These are phyloP conservation scores for Murina feae DNA, from an alignment of 2,113 vertebrate genomes.

Conservation along the genomic window DNA sequence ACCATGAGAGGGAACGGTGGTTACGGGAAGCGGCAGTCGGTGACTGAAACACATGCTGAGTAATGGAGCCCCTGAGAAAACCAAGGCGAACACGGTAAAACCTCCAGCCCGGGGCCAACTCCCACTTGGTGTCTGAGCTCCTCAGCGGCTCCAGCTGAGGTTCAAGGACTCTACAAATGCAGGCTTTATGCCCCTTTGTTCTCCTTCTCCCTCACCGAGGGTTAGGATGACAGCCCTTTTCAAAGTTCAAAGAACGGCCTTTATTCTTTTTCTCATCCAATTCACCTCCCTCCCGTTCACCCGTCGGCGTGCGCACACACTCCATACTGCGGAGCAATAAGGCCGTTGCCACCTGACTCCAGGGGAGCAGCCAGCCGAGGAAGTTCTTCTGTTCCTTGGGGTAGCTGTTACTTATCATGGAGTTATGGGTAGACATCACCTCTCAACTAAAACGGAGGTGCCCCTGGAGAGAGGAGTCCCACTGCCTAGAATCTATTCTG, in stretches of 20 bases:
- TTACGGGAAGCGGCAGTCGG: neutral
- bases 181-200: neutral
- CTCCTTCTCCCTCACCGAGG: neutral
- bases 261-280: neutral
- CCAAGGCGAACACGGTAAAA: neutral
- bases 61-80: neutral
- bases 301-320: neutral
- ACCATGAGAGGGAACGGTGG: neutral
- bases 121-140: neutral
- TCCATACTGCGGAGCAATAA: neutral
- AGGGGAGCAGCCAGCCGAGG: neutral
- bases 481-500: neutral
- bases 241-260: neutral
- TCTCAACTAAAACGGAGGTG: neutral
- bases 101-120: neutral
- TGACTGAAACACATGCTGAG: rapidly evolving
- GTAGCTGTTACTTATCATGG: neutral
- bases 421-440: neutral
- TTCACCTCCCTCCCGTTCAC: neutral
- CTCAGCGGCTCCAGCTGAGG: neutral
- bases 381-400: neutral
- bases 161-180: neutral
- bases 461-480: neutral
- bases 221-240: neutral
- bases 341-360: neutral